These are phyloP conservation scores for Synchiropus splendidus DNA, from an alignment of 2,113 vertebrate species.

Conservation along the genomic window DNA sequence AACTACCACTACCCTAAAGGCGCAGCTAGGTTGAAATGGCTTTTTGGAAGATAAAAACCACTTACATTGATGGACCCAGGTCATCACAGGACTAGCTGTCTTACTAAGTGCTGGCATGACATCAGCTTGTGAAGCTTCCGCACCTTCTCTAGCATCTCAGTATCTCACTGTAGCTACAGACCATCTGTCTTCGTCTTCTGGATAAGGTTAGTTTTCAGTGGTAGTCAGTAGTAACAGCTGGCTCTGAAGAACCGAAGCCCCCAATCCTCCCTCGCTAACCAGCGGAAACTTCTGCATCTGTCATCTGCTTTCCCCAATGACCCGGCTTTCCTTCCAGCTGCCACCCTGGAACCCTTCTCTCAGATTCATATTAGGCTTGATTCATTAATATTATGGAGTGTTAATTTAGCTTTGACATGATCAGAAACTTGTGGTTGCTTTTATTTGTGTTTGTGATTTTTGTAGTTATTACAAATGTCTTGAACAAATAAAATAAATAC, in stretches of 20 bases:
- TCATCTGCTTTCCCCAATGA: slow-evolving; percentile 59
- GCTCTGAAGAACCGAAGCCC: slow-evolving; percentile 41
- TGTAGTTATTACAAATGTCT: no score
- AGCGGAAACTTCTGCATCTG: slow-evolving; percentile 63
- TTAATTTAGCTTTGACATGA: no score
- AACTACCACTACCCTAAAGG: no score
- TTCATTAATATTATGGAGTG: no score
- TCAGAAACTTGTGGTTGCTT: no score
- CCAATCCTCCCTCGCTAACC: slow-evolving; percentile 35
- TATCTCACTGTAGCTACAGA: slow-evolving; percentile 16
- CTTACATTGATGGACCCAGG: slow-evolving; percentile 2
- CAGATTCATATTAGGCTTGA: slow-evolving; percentile 9
- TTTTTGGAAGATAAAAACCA: no score
- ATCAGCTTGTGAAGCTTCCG: slow-evolving; percentile 12
- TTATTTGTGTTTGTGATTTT: no score
- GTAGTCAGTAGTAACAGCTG: slow-evolving; percentile 62
- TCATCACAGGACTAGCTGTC: slow-evolving; percentile 2
- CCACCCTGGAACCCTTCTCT: slow-evolving; percentile 36
- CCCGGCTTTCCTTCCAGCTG: slow-evolving; percentile 44
- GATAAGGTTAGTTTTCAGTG: slow-evolving; percentile 46
- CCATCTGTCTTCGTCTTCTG: slow-evolving; percentile 39
- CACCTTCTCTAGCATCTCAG: slow-evolving; percentile 13
- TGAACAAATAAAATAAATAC: no score
- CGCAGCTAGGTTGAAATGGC: no score
- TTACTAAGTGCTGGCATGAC: slow-evolving; percentile 8